phyloP scores from a whole-genome alignment of 2,113 vertebrate species.

The Amblyornis subalaris region DNA sequence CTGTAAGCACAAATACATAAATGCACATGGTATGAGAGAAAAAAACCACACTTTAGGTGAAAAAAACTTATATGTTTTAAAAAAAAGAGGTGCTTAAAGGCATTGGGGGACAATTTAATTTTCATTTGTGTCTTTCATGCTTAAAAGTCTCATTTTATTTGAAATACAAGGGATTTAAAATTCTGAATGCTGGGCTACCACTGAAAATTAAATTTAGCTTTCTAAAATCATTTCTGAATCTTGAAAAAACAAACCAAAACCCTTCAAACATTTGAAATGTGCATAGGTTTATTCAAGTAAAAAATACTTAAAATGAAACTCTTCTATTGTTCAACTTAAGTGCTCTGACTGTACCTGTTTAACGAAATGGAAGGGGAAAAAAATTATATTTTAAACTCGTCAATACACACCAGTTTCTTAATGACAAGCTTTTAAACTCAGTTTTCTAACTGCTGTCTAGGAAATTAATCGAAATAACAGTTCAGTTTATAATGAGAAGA shows the following conservation, averaged over 20 bases:
- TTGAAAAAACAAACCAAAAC: neutral
- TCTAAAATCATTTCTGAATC: neutral
- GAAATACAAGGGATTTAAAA: neutral
- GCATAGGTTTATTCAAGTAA: neutral
- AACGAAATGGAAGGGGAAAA: neutral
- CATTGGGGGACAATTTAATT: neutral
- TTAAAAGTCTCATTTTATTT: neutral
- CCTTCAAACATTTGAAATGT: neutral
- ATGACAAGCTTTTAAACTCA: neutral
- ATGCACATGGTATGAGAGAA: neutral
- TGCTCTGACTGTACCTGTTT: neutral
- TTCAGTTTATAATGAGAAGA: neutral
- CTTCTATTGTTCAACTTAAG: neutral
- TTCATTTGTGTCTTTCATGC: neutral
- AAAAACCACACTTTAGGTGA: neutral
- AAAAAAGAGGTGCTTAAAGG: neutral
- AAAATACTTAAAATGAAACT: neutral
- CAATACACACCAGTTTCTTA: neutral
- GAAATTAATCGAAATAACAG: neutral
- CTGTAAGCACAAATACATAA: fast-evolving
- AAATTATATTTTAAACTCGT: neutral
- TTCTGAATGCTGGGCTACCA: neutral
- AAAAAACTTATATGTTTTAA: neutral
- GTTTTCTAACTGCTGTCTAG: neutral
- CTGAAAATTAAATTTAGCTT: neutral